These are phyloP conservation scores for Centropyge bicolor DNA, from an alignment of 2,797 vertebrate genomes.

Conservation along the genomic window DNA sequence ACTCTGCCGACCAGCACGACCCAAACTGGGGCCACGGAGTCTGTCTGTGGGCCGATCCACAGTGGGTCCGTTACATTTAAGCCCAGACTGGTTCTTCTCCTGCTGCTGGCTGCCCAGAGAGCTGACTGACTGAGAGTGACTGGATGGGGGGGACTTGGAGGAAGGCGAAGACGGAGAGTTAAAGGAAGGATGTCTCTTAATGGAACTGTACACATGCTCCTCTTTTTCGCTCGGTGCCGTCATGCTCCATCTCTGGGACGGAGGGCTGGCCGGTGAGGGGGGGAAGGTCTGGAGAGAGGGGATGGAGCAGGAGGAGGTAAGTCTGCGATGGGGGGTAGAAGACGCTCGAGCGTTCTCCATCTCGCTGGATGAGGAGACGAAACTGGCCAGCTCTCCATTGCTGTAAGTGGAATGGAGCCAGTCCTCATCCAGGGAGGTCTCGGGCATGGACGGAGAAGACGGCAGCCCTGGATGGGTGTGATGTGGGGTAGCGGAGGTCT, in stretches of 20 bases:
- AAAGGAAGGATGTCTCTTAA: conserved; percentile 87
- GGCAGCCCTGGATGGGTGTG: conserved; percentile 73
- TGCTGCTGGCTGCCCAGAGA: conserved; percentile 83
- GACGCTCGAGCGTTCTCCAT: conserved; percentile 68
- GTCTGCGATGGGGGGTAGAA: conserved; percentile 76
- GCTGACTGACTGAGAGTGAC: conserved; percentile 87
- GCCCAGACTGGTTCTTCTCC: conserved; percentile 73
- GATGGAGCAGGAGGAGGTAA: conserved; percentile 87
- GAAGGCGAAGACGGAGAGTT: conserved; percentile 60
- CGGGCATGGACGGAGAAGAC: conserved; percentile 81
- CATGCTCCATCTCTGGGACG: conserved; percentile 91
- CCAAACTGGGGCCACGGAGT: conserved; percentile 61
- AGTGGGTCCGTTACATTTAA: conserved; percentile 59
- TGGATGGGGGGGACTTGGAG: conserved; percentile 81
- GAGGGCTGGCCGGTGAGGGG: conserved; percentile 71
- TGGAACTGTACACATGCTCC: conserved; percentile 90
- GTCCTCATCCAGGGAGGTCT: conserved; percentile 85
- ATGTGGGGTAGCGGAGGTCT: conserved; percentile 56
- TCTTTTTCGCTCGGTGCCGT: conserved; percentile 88
- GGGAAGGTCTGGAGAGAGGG: conserved; percentile 88
- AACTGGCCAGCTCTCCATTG: conserved; percentile 92
- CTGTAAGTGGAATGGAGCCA: conserved; percentile 94
- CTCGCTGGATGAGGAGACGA: conserved; percentile 80
- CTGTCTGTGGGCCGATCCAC: conserved; percentile 53
- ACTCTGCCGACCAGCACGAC: conserved; percentile 80